Conservation (phyloP, 2,888 invertebrate genomes). For the Petrophora chlorosata region DNA sequence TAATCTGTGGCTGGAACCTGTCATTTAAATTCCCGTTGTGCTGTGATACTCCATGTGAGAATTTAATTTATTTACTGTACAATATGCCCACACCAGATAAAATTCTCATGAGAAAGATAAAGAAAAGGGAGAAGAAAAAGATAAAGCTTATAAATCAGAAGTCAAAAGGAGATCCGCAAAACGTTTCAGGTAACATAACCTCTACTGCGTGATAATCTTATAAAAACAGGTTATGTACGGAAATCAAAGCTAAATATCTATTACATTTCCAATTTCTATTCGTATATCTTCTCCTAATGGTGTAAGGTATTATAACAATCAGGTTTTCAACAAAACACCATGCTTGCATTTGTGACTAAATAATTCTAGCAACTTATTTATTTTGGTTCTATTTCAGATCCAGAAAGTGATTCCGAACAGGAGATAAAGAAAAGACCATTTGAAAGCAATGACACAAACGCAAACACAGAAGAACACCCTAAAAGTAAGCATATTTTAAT, state of each 20-base stretch:
- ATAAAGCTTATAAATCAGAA: conserved; percentile 81
- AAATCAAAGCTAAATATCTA: background rate
- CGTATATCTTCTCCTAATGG: too few relatives aligned
- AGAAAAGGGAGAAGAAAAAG: conserved; percentile 89
- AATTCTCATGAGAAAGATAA: conserved; percentile 90
- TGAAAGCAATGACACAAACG: conserved; percentile 41
- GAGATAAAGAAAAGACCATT: conserved; percentile 56
- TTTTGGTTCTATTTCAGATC: too few relatives aligned
- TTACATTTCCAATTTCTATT: too few relatives aligned
- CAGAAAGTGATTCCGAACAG: conserved; percentile 18
- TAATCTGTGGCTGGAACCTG: too few relatives aligned
- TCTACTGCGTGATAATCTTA: conserved; percentile 19
- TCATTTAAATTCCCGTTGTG: background rate
- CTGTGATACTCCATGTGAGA: conserved; percentile 18
- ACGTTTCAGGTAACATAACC: conserved; percentile 58
- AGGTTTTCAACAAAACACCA: too few relatives aligned
- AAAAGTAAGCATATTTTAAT: conserved; percentile 58
- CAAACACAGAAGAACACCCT: conserved; percentile 33
- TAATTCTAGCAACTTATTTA: too few relatives aligned
- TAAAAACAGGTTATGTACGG: background rate
- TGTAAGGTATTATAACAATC: too few relatives aligned
- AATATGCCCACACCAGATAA: conserved; percentile 87
- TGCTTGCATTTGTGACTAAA: too few relatives aligned
- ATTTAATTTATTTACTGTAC: conserved; percentile 1
- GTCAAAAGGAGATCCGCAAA: conserved; percentile 64